These are phyloP conservation scores for Bimastos eiseni DNA, from an alignment of 2,888 invertebrate genomes.

Conservation along the genomic window DNA sequence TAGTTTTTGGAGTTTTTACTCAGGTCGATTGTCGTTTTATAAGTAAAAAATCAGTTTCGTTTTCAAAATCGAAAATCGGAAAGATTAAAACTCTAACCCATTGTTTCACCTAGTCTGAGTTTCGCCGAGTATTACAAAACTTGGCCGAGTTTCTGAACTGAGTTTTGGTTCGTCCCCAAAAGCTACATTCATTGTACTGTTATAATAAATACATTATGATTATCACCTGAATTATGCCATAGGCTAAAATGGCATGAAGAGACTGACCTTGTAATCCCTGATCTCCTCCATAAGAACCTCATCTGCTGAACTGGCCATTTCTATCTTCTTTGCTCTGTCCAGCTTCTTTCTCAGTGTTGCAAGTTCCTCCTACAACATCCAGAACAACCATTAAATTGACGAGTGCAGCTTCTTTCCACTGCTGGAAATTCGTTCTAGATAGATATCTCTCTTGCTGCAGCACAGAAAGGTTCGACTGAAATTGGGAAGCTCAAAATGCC, in stretches of 20 bases:
- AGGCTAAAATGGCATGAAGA: background rate
- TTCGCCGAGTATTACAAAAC: too few relatives aligned
- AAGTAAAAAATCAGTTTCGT: too few relatives aligned
- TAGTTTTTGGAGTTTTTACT: too few relatives aligned
- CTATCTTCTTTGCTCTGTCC: constrained; percentile 95
- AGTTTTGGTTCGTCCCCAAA: too few relatives aligned
- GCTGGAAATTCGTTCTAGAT: background rate
- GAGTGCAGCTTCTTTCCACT: too few relatives aligned
- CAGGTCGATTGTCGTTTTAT: too few relatives aligned
- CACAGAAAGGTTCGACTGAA: background rate
- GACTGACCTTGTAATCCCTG: constrained; percentile 80
- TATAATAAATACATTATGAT: background rate
- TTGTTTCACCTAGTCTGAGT: too few relatives aligned
- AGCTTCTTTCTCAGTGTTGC: constrained; percentile 87
- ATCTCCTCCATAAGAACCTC: constrained; percentile 97
- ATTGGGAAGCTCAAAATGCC: background rate
- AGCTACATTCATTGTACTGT: background rate
- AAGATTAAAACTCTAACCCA: too few relatives aligned
- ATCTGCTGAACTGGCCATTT: constrained; percentile 89
- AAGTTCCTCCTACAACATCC: constrained; percentile 80
- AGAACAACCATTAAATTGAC: constrained; percentile 13
- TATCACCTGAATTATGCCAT: background rate
- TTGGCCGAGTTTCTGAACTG: too few relatives aligned
- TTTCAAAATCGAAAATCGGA: too few relatives aligned
- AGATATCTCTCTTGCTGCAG: background rate